phyloP scores from a whole-genome alignment of 2,113 vertebrate genomes.

The Callipepla californica region DNA sequence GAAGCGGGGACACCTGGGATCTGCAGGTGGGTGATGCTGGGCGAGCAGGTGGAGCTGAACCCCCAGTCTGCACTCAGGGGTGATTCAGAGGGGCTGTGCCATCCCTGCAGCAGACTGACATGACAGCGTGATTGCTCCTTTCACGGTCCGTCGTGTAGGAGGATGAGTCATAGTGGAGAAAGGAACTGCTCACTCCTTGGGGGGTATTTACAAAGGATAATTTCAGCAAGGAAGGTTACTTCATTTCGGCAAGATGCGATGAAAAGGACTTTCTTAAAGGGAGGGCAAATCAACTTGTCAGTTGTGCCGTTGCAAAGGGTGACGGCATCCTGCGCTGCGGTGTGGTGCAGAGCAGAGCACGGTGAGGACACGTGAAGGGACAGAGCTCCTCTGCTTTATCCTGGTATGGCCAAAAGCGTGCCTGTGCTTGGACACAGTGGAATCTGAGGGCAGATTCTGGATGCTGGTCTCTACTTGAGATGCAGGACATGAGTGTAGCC shows the following conservation, averaged over 20 bases:
- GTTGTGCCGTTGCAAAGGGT: fast-evolving
- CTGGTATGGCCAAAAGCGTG: neutral
- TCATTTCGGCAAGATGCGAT: neutral
- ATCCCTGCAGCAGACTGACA: neutral
- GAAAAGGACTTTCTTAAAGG: neutral
- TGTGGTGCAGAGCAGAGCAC: neutral
- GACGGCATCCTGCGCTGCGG: neutral
- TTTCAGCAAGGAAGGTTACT: neutral
- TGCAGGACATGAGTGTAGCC: fast-evolving
- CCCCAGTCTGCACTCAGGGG: fast-evolving
- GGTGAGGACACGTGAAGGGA: fast-evolving
- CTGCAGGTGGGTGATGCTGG: neutral
- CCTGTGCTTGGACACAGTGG: neutral
- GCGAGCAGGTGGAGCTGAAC: neutral
- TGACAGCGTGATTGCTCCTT: conserved; percentile 11
- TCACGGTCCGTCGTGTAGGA: conserved; percentile 20
- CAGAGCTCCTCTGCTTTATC: neutral
- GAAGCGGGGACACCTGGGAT: neutral
- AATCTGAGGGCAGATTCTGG: neutral
- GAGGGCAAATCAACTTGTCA: neutral
- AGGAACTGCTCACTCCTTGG: conserved; percentile 41
- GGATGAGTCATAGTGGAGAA: conserved; percentile 51
- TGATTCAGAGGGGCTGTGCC: neutral
- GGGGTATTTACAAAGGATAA: conserved; percentile 38
- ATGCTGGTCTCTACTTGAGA: fast-evolving